Conservation (phyloP, 2,113 vertebrate species). For the Ovibos moschatus region DNA sequence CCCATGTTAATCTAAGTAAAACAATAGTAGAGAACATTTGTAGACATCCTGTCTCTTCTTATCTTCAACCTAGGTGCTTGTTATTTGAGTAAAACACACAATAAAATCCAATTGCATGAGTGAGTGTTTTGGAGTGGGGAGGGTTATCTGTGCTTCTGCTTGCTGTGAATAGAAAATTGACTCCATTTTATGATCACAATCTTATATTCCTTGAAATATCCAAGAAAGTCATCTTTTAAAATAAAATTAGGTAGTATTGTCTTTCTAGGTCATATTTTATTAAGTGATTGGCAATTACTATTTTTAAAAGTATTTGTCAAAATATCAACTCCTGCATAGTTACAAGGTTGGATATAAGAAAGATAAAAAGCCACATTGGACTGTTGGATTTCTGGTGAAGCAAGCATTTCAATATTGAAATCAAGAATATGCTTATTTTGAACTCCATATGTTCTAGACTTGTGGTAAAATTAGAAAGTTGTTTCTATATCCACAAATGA, state of each 20-base stretch:
- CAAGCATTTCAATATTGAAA: not conserved
- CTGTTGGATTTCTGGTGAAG: not conserved
- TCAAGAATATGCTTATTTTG: not conserved
- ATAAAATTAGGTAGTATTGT: slow-evolving; percentile 11
- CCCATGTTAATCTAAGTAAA: not conserved
- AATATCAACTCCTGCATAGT: not conserved
- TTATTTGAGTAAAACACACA: not conserved
- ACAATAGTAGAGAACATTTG: not conserved
- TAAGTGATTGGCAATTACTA: not conserved
- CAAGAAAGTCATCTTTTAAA: slow-evolving; percentile 33
- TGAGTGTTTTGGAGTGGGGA: not conserved
- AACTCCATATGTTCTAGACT: not conserved
- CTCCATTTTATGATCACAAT: not conserved
- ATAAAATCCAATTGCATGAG: not conserved
- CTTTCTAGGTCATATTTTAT: slow-evolving; percentile 12
- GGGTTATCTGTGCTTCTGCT: not conserved
- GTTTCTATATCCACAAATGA: not conserved
- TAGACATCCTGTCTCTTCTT: not conserved
- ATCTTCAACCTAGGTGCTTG: not conserved
- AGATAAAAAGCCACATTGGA: not conserved
- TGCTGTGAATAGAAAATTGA: slow-evolving; percentile 2
- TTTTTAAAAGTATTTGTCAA: slow-evolving; percentile 21
- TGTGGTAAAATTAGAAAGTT: slow-evolving; percentile 26
- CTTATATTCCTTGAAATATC: not conserved
- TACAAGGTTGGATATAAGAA: not conserved